These are phyloP conservation scores for Anas platyrhynchos DNA, from an alignment of 2,113 vertebrate genomes.

Conservation along the genomic window DNA sequence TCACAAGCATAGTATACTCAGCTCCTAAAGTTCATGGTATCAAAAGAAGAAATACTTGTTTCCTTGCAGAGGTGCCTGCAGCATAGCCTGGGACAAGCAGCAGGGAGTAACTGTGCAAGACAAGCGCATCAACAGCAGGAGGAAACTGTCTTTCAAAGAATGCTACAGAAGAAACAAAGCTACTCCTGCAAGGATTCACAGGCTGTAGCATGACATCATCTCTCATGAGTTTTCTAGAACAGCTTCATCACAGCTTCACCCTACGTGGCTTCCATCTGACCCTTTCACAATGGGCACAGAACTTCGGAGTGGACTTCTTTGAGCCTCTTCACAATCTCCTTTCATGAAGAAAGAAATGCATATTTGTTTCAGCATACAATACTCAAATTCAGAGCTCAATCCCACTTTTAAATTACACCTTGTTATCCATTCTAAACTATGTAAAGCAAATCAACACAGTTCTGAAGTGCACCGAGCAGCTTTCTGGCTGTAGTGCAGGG, in stretches of 20 bases:
- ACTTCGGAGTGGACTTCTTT: background rate
- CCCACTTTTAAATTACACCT: background rate
- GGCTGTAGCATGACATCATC: background rate
- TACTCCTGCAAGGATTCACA: background rate
- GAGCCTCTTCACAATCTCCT: background rate
- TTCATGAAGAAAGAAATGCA: background rate
- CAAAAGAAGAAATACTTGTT: constrained; percentile 13
- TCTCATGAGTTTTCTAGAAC: background rate
- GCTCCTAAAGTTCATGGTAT: constrained; percentile 1
- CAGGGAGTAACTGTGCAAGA: background rate
- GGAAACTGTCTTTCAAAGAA: background rate
- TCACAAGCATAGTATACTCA: background rate
- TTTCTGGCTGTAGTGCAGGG: background rate
- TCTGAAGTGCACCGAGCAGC: background rate
- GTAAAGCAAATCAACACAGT: background rate
- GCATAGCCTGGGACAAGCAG: constrained; percentile 20
- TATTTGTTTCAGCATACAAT: background rate
- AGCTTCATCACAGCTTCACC: background rate
- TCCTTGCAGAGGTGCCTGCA: constrained; percentile 20
- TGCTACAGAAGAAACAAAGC: background rate
- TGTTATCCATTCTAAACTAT: background rate
- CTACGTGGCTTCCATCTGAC: background rate
- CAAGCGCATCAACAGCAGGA: constrained; percentile 13
- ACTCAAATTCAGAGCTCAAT: background rate
- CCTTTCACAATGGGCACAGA: background rate